Base-by-base conservation (phyloP, 1,140 invertebrate species). In the Polypedilum vanderplanki region DNA sequence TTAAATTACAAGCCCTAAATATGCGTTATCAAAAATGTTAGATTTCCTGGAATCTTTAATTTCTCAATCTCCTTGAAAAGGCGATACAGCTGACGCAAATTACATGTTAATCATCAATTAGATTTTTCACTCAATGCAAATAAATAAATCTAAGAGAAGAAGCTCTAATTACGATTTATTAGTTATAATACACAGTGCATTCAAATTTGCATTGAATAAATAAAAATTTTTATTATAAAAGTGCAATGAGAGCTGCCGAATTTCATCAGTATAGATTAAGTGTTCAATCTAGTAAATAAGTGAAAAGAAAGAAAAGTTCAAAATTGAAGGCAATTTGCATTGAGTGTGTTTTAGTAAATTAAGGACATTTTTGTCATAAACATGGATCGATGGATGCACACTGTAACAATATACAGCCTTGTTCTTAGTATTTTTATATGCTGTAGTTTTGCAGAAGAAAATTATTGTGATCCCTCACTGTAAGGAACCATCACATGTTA, bases 211-310 rank as follows among this genome's bases (percentile, higher is more conserved):
- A 33, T 33, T 5, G 24, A 33, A 33, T 33, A 33, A 33, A 33
- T 33, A n/a, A n/a, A n/a, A n/a, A n/a, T 33, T 33, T 33, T 33
- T 33, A 33, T 33, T 57, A 57, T 57, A 57, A 57, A 57, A 57
- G 46, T n/a, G 46, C 46, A 57, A 12, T 57, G 46, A n/a, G n/a
- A 57, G 10, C n/a, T 57, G 10, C 12, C 12, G 12, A 12, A 57
- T 15, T n/a, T 57, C 46, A 57, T n/a, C n/a, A 57, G 46, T 57
- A 57, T 57, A 57, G 4, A n/a, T 57, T 57, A n/a, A 57, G 46
- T 57, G 46, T 57, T 57, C 46, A 57, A 57, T 57, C 46, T 57
- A 57, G 46, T 57, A 57, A 33, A 57, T 57, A 57, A 57, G 46
- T 12, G n/a, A 57, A 15, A 57, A n/a, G 15, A 33, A 33, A 33